Conservation (phyloP, 2,888 invertebrate genomes). For the Rhopalosiphum nymphaeae region DNA sequence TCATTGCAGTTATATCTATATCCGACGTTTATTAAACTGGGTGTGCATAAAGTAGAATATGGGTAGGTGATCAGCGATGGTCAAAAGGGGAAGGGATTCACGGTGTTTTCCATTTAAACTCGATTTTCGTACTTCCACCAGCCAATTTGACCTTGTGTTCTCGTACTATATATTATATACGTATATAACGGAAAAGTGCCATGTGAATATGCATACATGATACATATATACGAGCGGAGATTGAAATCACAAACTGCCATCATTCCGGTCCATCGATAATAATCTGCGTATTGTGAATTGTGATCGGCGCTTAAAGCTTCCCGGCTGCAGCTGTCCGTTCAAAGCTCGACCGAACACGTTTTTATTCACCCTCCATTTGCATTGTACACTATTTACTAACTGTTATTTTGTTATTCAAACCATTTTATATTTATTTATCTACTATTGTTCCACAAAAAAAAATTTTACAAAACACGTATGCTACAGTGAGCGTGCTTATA, state of each 20-base stretch:
- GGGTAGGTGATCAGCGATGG: background rate
- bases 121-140: background rate
- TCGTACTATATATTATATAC: background rate
- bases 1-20: background rate
- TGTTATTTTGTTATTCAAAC: slow-evolving; percentile 34
- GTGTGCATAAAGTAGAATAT: background rate
- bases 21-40: slow-evolving; percentile 11
- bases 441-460: background rate
- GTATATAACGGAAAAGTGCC: background rate
- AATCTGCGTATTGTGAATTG: slow-evolving; percentile 10
- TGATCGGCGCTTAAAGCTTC: background rate
- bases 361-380: slow-evolving; percentile 19
- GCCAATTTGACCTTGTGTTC: background rate
- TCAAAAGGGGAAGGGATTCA: background rate
- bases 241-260: slow-evolving; percentile 14
- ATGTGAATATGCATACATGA: background rate
- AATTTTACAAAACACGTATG: background rate
- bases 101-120: slow-evolving; percentile 10
- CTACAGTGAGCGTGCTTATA: background rate
- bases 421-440: background rate
- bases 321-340: background rate
- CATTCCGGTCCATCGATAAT: slow-evolving; percentile 15
- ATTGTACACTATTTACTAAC: background rate
- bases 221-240: slow-evolving; percentile 14
- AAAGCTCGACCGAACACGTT: background rate